Evolutionary conservation across 2,888 invertebrate species (phyloP).

Genomic region (Plagodis dolabraria): DNA sequence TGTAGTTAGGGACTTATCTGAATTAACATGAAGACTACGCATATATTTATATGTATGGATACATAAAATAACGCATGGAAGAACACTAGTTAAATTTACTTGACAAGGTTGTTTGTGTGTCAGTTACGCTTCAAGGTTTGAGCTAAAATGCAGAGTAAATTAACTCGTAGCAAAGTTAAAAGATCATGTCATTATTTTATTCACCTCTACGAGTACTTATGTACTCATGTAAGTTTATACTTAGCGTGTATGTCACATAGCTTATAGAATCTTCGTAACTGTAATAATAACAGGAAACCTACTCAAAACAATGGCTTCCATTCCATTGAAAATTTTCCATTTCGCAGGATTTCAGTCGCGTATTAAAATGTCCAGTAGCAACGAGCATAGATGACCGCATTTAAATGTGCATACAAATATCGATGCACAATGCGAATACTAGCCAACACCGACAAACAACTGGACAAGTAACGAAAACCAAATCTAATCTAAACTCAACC

Average conservation of each 20-base stretch:
- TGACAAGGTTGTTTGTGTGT: conserved; percentile 10
- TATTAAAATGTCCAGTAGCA: conserved; percentile 61
- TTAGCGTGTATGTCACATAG: neutral
- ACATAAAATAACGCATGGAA: too few species aligned
- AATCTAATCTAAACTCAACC: conserved; percentile 40
- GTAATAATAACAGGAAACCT: conserved; percentile 33
- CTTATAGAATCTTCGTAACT: conserved; percentile 18
- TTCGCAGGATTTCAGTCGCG: conserved; percentile 60
- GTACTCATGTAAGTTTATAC: neutral
- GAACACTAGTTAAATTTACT: neutral
- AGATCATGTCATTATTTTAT: neutral
- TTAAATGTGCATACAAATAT: conserved; percentile 83
- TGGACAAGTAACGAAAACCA: conserved; percentile 32
- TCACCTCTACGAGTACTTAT: neutral
- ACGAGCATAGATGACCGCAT: conserved; percentile 75
- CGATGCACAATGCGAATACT: conserved; percentile 76
- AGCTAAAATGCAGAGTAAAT: too few species aligned
- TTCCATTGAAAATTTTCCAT: conserved; percentile 56
- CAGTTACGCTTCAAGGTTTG: neutral
- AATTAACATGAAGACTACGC: too few species aligned
- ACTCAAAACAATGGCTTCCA: conserved; percentile 45
- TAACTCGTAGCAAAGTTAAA: too few species aligned
- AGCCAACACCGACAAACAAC: conserved; percentile 54
- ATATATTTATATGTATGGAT: too few species aligned
- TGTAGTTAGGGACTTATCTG: neutral